Evolutionary conservation across 2,888 invertebrate species (phyloP).

Genomic region (Lasioglossum villosulum): DNA sequence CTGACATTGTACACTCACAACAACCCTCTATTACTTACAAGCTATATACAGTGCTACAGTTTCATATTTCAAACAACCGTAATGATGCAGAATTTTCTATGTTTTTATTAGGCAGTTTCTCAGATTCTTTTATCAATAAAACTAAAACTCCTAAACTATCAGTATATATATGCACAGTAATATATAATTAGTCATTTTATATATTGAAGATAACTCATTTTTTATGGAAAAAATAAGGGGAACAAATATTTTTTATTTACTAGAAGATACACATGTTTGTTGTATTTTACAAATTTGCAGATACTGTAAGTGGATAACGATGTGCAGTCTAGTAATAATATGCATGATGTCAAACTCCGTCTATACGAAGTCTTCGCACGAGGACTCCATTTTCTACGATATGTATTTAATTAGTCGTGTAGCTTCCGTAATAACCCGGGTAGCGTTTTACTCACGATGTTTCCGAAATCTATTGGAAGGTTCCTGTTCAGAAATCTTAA

Average conservation of each 20-base stretch:
- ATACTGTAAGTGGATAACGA: not conserved
- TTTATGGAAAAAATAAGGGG: not conserved
- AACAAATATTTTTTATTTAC: not conserved
- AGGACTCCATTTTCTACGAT: constrained; percentile 26
- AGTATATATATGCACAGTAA: not conserved
- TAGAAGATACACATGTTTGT: not conserved
- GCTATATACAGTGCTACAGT: too few relatives aligned
- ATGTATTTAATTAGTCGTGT: constrained; percentile 8
- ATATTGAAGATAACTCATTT: not conserved
- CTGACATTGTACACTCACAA: not conserved
- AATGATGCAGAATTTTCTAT: not conserved
- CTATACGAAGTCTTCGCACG: not conserved
- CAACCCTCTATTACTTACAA: not conserved
- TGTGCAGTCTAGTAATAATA: not conserved
- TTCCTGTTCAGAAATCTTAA: constrained; percentile 47
- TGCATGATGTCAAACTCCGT: not conserved
- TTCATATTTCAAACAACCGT: not conserved
- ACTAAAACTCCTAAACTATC: not conserved
- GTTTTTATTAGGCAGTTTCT: not conserved
- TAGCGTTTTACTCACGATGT: constrained; percentile 53
- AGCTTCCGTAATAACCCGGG: not conserved
- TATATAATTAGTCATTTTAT: not conserved
- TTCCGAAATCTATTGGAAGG: constrained; percentile 60
- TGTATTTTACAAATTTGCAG: not conserved
- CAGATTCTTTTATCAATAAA: not conserved